These are phyloP conservation scores for Chrysolina americana DNA, from an alignment of 2,888 invertebrate genomes.

Conservation along the genomic window DNA sequence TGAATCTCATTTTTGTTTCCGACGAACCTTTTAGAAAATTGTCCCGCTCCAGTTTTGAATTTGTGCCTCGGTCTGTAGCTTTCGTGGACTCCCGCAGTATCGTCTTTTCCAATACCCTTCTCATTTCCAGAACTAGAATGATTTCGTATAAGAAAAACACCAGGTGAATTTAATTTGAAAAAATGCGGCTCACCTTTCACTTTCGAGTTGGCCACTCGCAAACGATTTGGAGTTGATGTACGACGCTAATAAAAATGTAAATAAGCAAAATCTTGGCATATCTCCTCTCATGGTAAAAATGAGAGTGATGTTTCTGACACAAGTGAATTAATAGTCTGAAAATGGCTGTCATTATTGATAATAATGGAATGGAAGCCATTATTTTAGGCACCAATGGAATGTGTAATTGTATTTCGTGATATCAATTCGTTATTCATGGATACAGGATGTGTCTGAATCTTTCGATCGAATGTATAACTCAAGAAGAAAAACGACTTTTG, in stretches of 20 bases:
- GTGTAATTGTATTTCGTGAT: too few relatives aligned
- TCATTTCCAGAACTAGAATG: constrained; percentile 3
- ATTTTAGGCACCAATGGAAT: too few relatives aligned
- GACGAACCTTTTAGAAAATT: constrained; percentile 35
- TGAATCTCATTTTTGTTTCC: constrained; percentile 34
- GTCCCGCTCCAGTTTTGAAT: constrained; percentile 39
- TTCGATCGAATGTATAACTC: too few relatives aligned
- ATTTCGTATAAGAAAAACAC: not conserved
- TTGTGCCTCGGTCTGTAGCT: constrained; percentile 47
- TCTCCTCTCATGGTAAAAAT: constrained; percentile 18
- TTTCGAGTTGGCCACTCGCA: not conserved
- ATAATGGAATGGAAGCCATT: not conserved
- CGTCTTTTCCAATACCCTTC: constrained; percentile 17
- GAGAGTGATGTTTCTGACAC: constrained; percentile 15
- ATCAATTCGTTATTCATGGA: too few relatives aligned
- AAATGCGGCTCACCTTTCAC: not conserved
- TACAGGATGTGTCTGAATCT: too few relatives aligned
- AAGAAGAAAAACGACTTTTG: too few relatives aligned
- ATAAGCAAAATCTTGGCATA: not conserved
- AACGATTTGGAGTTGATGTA: constrained; percentile 5
- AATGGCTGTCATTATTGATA: not conserved
- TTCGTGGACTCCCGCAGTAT: constrained; percentile 45
- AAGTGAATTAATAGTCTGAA: not conserved
- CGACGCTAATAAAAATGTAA: not conserved
- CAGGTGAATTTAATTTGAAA: not conserved